phyloP scores from a whole-genome alignment of 2,888 invertebrate species.

The Amaurobius ferox region DNA sequence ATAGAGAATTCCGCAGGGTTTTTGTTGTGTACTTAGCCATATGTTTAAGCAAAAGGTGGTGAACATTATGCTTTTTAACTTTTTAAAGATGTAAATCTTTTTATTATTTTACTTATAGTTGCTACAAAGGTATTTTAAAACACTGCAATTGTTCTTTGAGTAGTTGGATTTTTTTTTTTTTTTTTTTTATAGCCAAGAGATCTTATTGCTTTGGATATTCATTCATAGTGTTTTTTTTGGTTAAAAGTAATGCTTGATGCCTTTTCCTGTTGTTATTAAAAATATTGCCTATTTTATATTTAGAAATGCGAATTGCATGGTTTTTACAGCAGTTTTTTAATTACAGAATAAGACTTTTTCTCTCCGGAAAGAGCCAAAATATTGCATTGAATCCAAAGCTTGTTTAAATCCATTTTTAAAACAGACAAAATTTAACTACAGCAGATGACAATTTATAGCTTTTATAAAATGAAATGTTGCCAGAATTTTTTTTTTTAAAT shows the following conservation, averaged over 20 bases:
- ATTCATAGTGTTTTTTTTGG: background rate
- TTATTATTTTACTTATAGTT: background rate
- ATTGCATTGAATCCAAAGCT: too few relatives aligned
- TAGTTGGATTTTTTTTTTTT: too few relatives aligned
- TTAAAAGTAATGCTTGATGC: background rate
- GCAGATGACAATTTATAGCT: too few relatives aligned
- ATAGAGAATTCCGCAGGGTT: too few relatives aligned
- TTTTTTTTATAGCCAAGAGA: too few relatives aligned
- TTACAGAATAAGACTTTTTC: background rate
- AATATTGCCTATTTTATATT: slow-evolving; percentile 1
- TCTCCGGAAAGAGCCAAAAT: slow-evolving; percentile 1
- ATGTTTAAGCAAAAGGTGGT: background rate
- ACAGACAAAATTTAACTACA: too few relatives aligned
- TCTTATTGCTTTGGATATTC: background rate
- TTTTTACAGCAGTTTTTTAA: background rate
- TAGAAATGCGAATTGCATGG: background rate
- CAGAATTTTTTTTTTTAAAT: too few relatives aligned
- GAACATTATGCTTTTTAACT: background rate
- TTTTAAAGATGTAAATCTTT: slow-evolving; percentile 2
- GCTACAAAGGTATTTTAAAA: background rate
- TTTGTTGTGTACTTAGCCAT: background rate
- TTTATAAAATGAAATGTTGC: too few relatives aligned
- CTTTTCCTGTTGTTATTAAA: background rate
- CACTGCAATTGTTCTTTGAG: too few relatives aligned
- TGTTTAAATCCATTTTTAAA: too few relatives aligned